Conservation (phyloP, 2,113 vertebrate species). For the Eurystomus gularis region DNA sequence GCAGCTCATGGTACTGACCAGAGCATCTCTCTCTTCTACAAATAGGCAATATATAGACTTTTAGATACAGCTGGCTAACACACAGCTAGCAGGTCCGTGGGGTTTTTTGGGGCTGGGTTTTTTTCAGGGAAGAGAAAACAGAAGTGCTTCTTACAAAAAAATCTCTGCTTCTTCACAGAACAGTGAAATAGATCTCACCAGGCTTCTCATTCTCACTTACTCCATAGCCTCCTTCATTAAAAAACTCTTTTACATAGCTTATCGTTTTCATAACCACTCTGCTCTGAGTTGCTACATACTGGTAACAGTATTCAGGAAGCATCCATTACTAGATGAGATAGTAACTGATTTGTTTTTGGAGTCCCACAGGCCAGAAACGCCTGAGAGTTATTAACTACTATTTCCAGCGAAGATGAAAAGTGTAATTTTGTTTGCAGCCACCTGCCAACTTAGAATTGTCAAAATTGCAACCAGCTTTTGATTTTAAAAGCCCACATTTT, state of each 20-base stretch:
- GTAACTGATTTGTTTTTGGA: slow-evolving; percentile 2
- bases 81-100: not conserved
- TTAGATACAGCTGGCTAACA: not conserved
- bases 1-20: not conserved
- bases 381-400: slow-evolving; percentile 20
- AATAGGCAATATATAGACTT: not conserved
- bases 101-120: no score
- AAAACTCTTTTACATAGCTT: not conserved
- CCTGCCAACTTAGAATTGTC: slow-evolving; percentile 35
- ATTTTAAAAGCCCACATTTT: slow-evolving; percentile 24
- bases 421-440: slow-evolving; percentile 36
- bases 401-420: slow-evolving; percentile 40
- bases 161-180: not conserved
- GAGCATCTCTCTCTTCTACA: not conserved
- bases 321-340: not conserved
- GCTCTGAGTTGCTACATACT: not conserved
- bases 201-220: not conserved
- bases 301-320: not conserved
- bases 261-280: not conserved
- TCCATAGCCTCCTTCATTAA: not conserved
- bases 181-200: not conserved
- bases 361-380: not conserved
- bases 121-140: rapidly evolving
- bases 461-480: slow-evolving; percentile 32
- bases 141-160: not conserved